Percentiles rank a stretch among this genome's conserved stretches.
Conservation (phyloP, 2,113 vertebrate genomes). For the Benitochromis conjunctus region DNA sequence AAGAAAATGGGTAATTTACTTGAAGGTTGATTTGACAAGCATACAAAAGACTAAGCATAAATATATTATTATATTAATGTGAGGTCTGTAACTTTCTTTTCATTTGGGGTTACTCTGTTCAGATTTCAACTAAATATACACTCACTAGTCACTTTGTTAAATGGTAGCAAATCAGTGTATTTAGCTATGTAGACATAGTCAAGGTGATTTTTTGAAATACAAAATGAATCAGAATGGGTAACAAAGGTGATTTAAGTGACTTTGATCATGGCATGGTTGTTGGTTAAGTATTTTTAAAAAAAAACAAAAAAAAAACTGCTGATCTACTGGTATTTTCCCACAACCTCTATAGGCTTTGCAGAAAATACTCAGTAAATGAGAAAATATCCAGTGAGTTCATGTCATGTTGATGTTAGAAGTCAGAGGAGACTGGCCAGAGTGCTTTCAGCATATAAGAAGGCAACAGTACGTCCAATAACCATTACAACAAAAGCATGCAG, state of each 20-base stretch:
- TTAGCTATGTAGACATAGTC: neutral
- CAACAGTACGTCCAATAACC: neutral
- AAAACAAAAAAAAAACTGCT: neutral
- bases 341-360: neutral
- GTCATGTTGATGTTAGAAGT: neutral
- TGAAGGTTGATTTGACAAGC: neutral
- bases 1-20: neutral
- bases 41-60: neutral
- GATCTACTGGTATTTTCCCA: neutral
- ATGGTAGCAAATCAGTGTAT: neutral
- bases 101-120: neutral
- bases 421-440: neutral
- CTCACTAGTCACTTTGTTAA: neutral
- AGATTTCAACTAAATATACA: neutral
- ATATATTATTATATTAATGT: neutral
- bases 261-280: neutral
- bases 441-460: neutral
- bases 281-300: neutral
- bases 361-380: neutral
- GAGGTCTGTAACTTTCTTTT: neutral
- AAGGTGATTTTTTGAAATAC: neutral
- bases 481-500: neutral
- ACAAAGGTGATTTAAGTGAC: neutral
- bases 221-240: neutral
- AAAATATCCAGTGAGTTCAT: neutral